phyloP scores from a whole-genome alignment of 2,797 vertebrate species.

The Crotalus adamanteus region DNA sequence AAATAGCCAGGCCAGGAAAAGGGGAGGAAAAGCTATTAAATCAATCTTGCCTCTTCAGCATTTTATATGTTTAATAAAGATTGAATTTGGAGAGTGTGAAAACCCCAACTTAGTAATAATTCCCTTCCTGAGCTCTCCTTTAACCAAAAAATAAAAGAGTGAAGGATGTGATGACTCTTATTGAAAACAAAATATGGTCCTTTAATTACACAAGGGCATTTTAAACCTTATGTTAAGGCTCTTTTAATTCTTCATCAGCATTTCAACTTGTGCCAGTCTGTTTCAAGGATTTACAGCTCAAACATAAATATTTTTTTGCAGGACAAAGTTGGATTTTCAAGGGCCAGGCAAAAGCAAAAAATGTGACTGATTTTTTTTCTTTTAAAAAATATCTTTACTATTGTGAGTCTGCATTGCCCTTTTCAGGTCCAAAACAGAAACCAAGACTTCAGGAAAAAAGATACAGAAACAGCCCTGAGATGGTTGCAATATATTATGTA shows the following conservation, averaged over 20 bases:
- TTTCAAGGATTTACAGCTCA: slow-evolving; percentile 64
- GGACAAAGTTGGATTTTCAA: slow-evolving; percentile 53
- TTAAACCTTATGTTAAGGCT: slow-evolving; percentile 62
- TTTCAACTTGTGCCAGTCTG: slow-evolving; percentile 61
- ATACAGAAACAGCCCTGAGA: not conserved
- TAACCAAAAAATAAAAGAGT: slow-evolving; percentile 61
- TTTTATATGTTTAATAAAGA: slow-evolving; percentile 63
- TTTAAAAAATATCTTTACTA: slow-evolving; percentile 35
- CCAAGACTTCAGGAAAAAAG: not conserved
- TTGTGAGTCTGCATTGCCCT: not conserved
- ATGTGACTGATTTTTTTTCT: slow-evolving; percentile 60
- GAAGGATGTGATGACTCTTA: slow-evolving; percentile 58
- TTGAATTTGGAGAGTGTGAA: slow-evolving; percentile 50
- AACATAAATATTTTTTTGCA: slow-evolving; percentile 70
- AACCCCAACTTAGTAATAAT: slow-evolving; percentile 65
- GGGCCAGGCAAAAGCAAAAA: slow-evolving; percentile 57
- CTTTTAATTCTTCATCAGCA: slow-evolving; percentile 66
- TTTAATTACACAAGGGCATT: slow-evolving; percentile 62
- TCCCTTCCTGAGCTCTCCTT: slow-evolving; percentile 58
- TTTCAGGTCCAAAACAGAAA: not conserved
- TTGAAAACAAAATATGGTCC: slow-evolving; percentile 61
- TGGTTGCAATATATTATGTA: not conserved
- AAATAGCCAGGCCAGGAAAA: not conserved
- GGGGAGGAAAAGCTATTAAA: slow-evolving; percentile 33
- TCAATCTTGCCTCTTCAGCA: slow-evolving; percentile 56